These are phyloP conservation scores for Ctenodactylus gundi DNA, from an alignment of 2,113 vertebrate species.

Conservation along the genomic window DNA sequence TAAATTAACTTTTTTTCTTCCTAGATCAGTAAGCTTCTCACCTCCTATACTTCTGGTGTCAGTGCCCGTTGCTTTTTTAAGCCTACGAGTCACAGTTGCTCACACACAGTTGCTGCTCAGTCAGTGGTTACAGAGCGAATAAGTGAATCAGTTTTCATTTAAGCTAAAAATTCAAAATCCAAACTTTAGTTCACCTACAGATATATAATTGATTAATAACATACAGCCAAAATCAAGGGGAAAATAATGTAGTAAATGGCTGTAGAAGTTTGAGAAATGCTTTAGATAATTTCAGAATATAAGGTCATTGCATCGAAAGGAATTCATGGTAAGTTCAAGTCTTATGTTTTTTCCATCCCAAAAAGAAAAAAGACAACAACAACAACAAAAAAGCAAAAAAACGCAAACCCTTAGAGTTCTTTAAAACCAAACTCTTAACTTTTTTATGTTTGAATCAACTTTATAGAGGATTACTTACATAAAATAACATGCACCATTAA, in stretches of 20 bases:
- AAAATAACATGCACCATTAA: not conserved
- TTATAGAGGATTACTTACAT: constrained; percentile 21
- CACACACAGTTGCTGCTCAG: not conserved
- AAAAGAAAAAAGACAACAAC: too few relatives aligned
- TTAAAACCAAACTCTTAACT: not conserved
- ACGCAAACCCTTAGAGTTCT: not conserved
- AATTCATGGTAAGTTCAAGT: not conserved
- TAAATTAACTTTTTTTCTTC: not conserved
- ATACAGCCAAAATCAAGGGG: not conserved
- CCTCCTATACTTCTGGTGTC: not conserved
- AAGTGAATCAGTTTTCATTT: not conserved
- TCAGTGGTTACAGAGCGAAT: not conserved
- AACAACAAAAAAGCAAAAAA: too few relatives aligned
- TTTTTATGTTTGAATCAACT: constrained; percentile 1
- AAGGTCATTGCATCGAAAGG: not conserved
- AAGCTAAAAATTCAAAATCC: not conserved
- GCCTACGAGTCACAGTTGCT: not conserved
- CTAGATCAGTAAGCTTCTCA: not conserved
- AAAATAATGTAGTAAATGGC: not conserved
- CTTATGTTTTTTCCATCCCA: not conserved
- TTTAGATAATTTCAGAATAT: not conserved
- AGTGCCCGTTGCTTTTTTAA: not conserved
- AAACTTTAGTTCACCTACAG: not conserved
- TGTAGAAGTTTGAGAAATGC: not conserved
- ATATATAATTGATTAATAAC: not conserved